Evolutionary conservation across 2,797 vertebrate genomes (phyloP).

Genomic region (Bufotes viridis): DNA sequence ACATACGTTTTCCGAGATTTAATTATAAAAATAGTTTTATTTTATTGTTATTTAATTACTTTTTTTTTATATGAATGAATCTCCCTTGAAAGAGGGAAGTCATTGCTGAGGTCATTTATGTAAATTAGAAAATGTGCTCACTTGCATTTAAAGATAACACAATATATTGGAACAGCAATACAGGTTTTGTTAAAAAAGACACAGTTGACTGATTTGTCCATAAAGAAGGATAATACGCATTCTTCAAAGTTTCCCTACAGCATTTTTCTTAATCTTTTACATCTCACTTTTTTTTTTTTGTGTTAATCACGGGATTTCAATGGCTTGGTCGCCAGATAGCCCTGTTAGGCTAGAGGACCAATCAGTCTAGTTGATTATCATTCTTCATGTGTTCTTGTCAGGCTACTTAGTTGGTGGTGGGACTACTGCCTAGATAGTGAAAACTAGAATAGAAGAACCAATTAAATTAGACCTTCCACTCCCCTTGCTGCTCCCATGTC

Average conservation of each 20-base stretch:
- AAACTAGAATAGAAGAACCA: neutral
- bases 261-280: neutral
- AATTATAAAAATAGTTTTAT: too few species aligned
- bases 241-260: neutral
- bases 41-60: too few species aligned
- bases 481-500: neutral
- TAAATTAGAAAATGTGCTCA: too few species aligned
- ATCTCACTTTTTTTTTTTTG: conserved; percentile 21
- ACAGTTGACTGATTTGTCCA: conserved; percentile 19
- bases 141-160: neutral
- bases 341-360: neutral
- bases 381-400: neutral
- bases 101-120: too few species aligned
- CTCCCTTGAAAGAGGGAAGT: too few species aligned
- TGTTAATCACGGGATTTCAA: conserved; percentile 7
- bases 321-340: neutral
- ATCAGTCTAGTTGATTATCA: neutral
- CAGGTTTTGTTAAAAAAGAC: neutral
- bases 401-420: neutral
- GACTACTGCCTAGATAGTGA: neutral
- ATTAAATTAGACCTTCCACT: neutral
- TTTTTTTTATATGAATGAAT: too few species aligned
- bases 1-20: too few species aligned
- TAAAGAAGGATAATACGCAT: conserved; percentile 9
- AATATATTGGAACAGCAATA: neutral